Evolutionary conservation across 2,888 invertebrate species (phyloP), one percentile per base, ranked within the genome.

Genomic region (Vanessa cardui): DNA sequence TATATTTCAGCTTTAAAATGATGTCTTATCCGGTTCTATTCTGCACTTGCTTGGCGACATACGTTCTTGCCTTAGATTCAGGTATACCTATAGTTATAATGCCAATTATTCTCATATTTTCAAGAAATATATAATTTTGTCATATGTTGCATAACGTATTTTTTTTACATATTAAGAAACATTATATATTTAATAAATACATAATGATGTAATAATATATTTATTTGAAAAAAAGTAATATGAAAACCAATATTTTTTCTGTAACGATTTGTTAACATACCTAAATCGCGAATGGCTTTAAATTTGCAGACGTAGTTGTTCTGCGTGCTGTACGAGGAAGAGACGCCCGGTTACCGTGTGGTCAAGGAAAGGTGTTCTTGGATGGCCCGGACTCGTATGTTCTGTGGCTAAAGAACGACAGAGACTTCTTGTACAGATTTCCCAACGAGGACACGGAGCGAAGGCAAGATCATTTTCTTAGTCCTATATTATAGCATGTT

Each of bases 351-450:
- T 75, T 91, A 0, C 89, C 90, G 0, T 91, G 90, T 64, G 89
- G 89, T 0, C 85, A 84, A 60, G 86, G 85, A 0, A 84, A 85
- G 66, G 81, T 89, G 21, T 88, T 89, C 52, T 77, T 90, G 0
- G 90, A 91, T 33, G 90, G 90, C 0, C 86, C 89, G 0, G 83
- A 83, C 6, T 81, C 89, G 0, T 89, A 87, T 70, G 83, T 90
- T 1, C 72, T 88, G 0, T 91, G 90, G 90, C 72, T 89, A 6
- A 89, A 87, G 68, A 83, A 89, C 47, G 87, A 88, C 52, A 75
- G 80, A 2, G 84, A 87, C 2, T 81, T 86, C 54, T 71, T 88
- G 0, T 85, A 88, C 62, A 75, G 88, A 18, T 90, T 82, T 63
- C 89, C 89, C 0, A 84, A 83, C n/a, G 85, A 86, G 31, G 81